phyloP scores from a whole-genome alignment of 2,888 invertebrate genomes.

The Cheilosia variabilis region DNA sequence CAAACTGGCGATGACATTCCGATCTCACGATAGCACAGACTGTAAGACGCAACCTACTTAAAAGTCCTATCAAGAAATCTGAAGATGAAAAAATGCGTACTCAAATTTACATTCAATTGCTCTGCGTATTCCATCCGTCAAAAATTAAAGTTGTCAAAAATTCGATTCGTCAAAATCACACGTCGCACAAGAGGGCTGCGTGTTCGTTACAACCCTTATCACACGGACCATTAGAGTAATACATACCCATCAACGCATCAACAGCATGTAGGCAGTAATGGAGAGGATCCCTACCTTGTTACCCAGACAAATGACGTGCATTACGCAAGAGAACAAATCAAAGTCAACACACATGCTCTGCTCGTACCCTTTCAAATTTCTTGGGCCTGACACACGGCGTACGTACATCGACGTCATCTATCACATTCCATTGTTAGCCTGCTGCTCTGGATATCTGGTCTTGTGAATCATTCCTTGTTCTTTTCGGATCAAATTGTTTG shows the following conservation, averaged over 20 bases:
- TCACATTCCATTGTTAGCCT: slow-evolving; percentile 21
- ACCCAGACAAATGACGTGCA: slow-evolving; percentile 1
- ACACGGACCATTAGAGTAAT: slow-evolving; percentile 10
- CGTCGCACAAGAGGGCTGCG: neutral
- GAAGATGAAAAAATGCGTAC: no score
- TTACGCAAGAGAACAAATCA: slow-evolving; percentile 4
- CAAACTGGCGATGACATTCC: no score
- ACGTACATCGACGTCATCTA: neutral
- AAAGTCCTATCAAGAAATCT: no score
- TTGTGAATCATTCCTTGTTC: neutral
- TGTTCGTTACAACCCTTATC: slow-evolving; percentile 11
- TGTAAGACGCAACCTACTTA: no score
- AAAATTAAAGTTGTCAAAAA: no score
- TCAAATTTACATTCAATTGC: no score
- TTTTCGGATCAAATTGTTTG: neutral
- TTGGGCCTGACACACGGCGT: slow-evolving; percentile 3
- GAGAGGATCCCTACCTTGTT: neutral
- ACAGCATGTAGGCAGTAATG: neutral
- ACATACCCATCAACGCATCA: slow-evolving; percentile 1
- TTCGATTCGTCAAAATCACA: neutral
- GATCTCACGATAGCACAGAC: no score
- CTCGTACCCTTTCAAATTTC: neutral
- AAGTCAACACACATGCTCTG: neutral
- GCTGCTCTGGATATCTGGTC: slow-evolving; percentile 18
- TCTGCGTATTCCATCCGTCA: no score